phyloP scores from a whole-genome alignment of 2,888 invertebrate species.

The Girardia tigrina region DNA sequence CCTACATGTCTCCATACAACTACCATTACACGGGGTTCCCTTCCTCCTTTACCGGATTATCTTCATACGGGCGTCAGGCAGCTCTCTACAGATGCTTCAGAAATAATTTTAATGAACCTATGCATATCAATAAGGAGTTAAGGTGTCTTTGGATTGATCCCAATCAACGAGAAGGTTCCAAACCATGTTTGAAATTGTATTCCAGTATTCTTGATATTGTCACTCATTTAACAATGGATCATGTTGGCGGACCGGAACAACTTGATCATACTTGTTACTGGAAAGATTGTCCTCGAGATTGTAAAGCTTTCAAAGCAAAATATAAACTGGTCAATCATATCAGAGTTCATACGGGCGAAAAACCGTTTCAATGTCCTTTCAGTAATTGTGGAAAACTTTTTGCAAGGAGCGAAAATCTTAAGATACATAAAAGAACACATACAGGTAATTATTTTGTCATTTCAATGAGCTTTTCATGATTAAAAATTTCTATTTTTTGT shows the following conservation, averaged over 20 bases:
- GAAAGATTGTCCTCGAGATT: conserved; percentile 85
- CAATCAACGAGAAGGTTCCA: conserved; percentile 51
- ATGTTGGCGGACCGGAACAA: conserved; percentile 93
- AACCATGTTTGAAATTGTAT: conserved; percentile 83
- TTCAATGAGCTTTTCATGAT: not conserved
- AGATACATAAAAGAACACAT: conserved; percentile 98
- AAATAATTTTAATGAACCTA: not conserved
- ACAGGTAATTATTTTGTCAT: conserved; percentile 62
- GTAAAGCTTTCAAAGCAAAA: conserved; percentile 93
- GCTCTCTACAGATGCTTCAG: conserved; percentile 24
- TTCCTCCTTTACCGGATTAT: not conserved
- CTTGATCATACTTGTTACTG: conserved; percentile 93
- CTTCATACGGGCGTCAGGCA: conserved; percentile 17
- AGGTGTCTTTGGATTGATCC: conserved; percentile 33
- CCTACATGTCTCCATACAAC: not conserved
- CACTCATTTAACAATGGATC: conserved; percentile 86
- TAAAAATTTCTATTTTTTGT: not conserved
- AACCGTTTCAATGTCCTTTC: conserved; percentile 92
- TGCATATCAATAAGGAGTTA: conserved; percentile 24
- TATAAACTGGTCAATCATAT: conserved; percentile 99
- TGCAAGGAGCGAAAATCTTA: conserved; percentile 91
- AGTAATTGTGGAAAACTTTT: conserved; percentile 96
- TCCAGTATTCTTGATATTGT: conserved; percentile 88
- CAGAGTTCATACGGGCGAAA: conserved; percentile 94
- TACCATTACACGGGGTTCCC: not conserved